Evolutionary conservation across 2,888 invertebrate species (phyloP).

Genomic region (Dynastes maya): DNA sequence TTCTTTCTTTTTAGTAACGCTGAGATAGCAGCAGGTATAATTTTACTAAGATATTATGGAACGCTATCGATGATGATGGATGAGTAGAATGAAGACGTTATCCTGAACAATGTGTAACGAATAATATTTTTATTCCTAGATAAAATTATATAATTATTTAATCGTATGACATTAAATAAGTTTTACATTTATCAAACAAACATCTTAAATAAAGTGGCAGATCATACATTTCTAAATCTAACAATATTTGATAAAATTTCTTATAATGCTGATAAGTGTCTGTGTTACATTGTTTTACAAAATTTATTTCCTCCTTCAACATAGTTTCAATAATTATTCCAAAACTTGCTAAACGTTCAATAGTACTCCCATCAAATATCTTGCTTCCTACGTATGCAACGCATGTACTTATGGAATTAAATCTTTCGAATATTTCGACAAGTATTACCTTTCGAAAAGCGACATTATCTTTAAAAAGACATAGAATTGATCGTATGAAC

Average conservation of each 20-base stretch:
- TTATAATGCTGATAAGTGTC: neutral
- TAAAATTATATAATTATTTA: neutral
- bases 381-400: neutral
- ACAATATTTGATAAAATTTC: constrained; percentile 18
- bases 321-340: constrained; percentile 21
- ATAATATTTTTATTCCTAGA: no score
- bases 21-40: no score
- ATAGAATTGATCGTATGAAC: constrained; percentile 6
- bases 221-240: neutral
- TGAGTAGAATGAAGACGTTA: no score
- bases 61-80: no score
- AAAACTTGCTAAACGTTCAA: constrained; percentile 26
- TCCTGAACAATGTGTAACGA: no score
- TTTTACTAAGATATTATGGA: no score
- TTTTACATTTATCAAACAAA: constrained; percentile 33
- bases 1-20: no score
- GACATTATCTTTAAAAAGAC: constrained; percentile 29
- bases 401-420: constrained; percentile 8
- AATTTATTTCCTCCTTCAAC: constrained; percentile 28
- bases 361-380: neutral
- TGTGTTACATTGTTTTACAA: neutral
- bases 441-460: neutral
- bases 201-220: constrained; percentile 3
- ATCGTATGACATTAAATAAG: constrained; percentile 7
- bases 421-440: constrained; percentile 19